Evolutionary conservation across 2,888 invertebrate genomes (phyloP).

Genomic region (Melanophora roralis): DNA sequence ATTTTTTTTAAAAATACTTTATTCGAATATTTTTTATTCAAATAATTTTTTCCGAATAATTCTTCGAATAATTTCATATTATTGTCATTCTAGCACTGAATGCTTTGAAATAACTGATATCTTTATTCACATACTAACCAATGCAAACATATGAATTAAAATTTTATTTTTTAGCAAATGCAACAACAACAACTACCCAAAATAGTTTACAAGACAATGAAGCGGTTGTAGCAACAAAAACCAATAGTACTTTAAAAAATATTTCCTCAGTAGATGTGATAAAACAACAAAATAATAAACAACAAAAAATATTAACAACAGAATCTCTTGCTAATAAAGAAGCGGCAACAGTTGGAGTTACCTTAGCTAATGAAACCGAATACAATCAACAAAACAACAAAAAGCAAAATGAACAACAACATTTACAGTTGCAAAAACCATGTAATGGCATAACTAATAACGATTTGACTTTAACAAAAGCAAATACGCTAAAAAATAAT

Average conservation of each 20-base stretch:
- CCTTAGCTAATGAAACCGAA: conserved; percentile 43
- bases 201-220: conserved; percentile 35
- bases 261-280: conserved; percentile 58
- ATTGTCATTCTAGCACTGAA: too few relatives aligned
- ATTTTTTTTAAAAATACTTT: too few relatives aligned
- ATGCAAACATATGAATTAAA: conserved; percentile 55
- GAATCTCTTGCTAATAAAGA: neutral
- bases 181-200: conserved; percentile 29
- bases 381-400: conserved; percentile 55
- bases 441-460: conserved; percentile 23
- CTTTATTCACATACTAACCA: neutral
- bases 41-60: too few relatives aligned
- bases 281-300: conserved; percentile 35
- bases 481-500: conserved; percentile 19
- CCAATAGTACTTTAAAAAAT: conserved; percentile 40
- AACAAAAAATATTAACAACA: conserved; percentile 1
- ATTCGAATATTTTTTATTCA: too few relatives aligned
- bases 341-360: neutral
- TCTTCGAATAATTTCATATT: too few relatives aligned
- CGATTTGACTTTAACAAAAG: conserved; percentile 14
- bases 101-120: neutral
- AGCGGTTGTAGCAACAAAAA: conserved; percentile 11
- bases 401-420: conserved; percentile 35
- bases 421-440: conserved; percentile 26
- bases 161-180: conserved; percentile 59